Conservation (phyloP, 30 jellyfish, hydroid and myxozoan species). For the Aurelia sp. region DNA sequence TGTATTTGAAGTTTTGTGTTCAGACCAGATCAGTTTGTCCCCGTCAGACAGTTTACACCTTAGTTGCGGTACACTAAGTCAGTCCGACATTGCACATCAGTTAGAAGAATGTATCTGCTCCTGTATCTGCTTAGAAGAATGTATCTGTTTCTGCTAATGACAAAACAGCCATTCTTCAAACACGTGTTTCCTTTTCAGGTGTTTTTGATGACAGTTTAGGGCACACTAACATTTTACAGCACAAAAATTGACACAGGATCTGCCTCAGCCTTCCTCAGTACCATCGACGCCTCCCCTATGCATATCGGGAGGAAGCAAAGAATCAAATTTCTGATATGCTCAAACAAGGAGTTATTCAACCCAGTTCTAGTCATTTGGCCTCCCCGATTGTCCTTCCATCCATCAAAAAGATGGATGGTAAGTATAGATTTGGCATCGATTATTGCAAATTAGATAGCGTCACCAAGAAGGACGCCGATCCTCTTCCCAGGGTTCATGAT, state of each 20-base stretch:
- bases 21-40: not conserved
- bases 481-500: constrained; percentile 66
- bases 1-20: constrained; percentile 16
- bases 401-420: constrained; percentile 34
- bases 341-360: constrained; percentile 39
- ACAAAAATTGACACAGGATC: constrained; percentile 27
- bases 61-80: too few species aligned
- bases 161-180: too few species aligned
- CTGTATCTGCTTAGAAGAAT: too few species aligned
- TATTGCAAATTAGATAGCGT: constrained; percentile 33
- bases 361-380: constrained; percentile 56
- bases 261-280: constrained; percentile 33
- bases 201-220: constrained; percentile 41
- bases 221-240: constrained; percentile 21
- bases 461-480: constrained; percentile 67
- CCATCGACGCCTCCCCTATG: constrained; percentile 45
- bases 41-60: too few species aligned
- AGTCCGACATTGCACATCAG: too few species aligned
- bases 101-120: too few species aligned
- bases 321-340: constrained; percentile 36
- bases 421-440: constrained; percentile 33
- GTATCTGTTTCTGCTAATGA: too few species aligned
- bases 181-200: not conserved
- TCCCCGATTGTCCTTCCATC: constrained; percentile 52
- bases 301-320: constrained; percentile 33